Conservation (phyloP, 1,140 invertebrate species). For the Alviniconcha marisindica region DNA sequence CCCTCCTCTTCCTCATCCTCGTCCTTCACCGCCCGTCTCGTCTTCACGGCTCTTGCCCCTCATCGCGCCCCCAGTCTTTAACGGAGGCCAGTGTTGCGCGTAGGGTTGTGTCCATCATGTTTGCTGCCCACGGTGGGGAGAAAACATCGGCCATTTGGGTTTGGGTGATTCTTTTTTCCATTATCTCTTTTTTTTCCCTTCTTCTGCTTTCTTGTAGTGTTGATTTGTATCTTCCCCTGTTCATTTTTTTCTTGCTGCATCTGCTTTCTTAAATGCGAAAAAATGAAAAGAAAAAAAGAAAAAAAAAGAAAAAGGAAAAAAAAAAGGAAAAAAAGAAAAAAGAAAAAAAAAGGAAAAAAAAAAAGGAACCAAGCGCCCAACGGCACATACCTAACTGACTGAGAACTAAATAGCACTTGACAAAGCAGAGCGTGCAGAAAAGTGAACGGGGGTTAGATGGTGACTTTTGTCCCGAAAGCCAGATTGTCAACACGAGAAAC, state of each 20-base stretch:
- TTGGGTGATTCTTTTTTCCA: background rate
- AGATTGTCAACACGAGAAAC: too few species aligned
- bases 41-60: background rate
- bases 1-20: background rate
- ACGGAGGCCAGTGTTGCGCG: background rate
- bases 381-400: background rate
- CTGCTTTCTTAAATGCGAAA: background rate
- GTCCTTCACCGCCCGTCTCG: background rate
- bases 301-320: constrained; percentile 5
- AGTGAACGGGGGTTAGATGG: too few species aligned
- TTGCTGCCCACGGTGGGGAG: too few species aligned
- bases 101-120: too few species aligned
- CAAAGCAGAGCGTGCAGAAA: background rate
- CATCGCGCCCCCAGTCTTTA: background rate
- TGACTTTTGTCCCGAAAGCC: too few species aligned
- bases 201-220: background rate
- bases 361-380: constrained; percentile 17
- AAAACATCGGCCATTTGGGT: background rate
- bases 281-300: background rate
- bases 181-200: background rate
- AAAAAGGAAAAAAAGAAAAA: constrained; percentile 7
- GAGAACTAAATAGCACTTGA: background rate
- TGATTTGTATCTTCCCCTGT: background rate
- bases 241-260: background rate
- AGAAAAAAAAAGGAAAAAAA: constrained; percentile 18